These are phyloP conservation scores for Epinotia nisella DNA, from an alignment of 2,888 invertebrate genomes.

Conservation along the genomic window DNA sequence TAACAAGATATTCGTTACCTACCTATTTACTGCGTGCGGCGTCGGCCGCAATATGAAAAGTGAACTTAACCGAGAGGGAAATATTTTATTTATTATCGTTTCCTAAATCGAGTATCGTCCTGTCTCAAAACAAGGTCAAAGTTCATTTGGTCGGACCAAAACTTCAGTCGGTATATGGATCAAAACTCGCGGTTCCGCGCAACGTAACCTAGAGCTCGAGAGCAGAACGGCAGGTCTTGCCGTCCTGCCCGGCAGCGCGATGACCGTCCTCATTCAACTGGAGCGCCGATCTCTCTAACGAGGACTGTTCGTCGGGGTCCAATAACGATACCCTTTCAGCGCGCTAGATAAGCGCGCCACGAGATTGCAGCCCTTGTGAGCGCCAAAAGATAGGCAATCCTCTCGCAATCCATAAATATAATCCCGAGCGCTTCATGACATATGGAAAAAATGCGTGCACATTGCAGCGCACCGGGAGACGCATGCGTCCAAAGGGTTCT, in stretches of 20 bases:
- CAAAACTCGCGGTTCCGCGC: constrained; percentile 68
- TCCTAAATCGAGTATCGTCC: constrained; percentile 78
- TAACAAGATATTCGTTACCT: constrained; percentile 83
- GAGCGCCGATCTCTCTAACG: constrained; percentile 8
- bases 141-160: constrained; percentile 85
- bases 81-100: constrained; percentile 71
- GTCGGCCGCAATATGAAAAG: constrained; percentile 69
- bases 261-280: constrained; percentile 11
- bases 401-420: too few species aligned
- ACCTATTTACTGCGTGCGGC: constrained; percentile 75
- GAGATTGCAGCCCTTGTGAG: too few species aligned
- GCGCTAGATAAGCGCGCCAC: too few species aligned
- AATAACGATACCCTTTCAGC: neutral
- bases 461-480: too few species aligned
- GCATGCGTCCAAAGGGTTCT: neutral
- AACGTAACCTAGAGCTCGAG: constrained; percentile 50
- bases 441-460: too few species aligned
- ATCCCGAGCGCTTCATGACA: too few species aligned
- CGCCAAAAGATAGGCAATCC: too few species aligned
- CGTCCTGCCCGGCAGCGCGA: constrained; percentile 17
- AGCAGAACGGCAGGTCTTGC: constrained; percentile 41
- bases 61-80: constrained; percentile 75
- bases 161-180: constrained; percentile 83
- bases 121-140: constrained; percentile 81
- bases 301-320: constrained; percentile 13